A percentile compares a stretch with the other conserved stretches of the same genome.
phyloP scores from a whole-genome alignment of 2,888 invertebrate genomes.

The Caenorhabditis macrosperma region DNA sequence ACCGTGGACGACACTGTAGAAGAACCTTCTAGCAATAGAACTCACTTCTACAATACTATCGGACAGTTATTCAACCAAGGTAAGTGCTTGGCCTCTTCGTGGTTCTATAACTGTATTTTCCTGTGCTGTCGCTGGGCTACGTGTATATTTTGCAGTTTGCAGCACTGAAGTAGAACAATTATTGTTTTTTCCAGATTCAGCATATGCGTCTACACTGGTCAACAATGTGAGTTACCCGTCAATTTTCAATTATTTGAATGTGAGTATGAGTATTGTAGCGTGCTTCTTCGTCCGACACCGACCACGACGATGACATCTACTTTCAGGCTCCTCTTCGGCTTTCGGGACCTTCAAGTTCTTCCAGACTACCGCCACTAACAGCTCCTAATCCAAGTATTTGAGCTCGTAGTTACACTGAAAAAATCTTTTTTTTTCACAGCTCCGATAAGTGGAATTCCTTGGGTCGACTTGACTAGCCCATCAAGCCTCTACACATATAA shows the following conservation, averaged over 20 bases:
- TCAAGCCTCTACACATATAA: neutral
- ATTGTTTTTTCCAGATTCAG: too few species aligned
- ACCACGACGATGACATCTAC: conserved; percentile 48
- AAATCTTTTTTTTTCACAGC: neutral
- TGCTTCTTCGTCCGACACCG: conserved; percentile 42
- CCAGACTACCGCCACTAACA: conserved; percentile 3
- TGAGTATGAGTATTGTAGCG: conserved; percentile 32
- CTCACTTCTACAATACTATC: too few species aligned
- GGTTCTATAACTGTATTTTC: too few species aligned
- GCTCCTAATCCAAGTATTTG: neutral
- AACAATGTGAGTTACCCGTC: conserved; percentile 21
- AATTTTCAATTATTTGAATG: neutral
- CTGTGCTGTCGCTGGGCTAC: too few species aligned
- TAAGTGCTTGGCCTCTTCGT: too few species aligned
- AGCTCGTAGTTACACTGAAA: neutral
- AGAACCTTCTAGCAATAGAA: too few species aligned
- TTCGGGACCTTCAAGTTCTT: neutral
- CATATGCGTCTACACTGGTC: too few species aligned
- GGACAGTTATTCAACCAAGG: too few species aligned
- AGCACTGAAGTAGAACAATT: too few species aligned
- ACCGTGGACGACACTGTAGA: conserved; percentile 31
- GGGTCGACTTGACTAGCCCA: conserved; percentile 1
- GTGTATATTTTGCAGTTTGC: too few species aligned
- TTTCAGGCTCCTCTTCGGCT: conserved; percentile 42
- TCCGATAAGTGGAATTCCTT: neutral